Conservation (phyloP, 1,140 invertebrate genomes). For the Drosophila aff. region DNA sequence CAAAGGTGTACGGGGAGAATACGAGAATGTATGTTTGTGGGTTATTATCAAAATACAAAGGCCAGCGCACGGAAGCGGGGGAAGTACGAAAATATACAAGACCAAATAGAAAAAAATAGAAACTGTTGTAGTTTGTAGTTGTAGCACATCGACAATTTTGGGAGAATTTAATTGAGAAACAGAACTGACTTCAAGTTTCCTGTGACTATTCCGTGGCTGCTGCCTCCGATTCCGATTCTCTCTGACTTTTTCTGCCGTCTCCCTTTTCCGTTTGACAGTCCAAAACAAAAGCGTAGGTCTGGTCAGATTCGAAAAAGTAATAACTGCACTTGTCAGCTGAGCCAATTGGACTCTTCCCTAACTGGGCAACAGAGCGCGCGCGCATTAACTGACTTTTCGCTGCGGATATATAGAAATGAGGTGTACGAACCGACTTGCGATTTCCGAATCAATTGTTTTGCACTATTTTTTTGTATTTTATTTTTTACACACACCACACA, state of each 20-base stretch:
- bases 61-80: not conserved
- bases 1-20: slow-evolving; percentile 13
- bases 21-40: not conserved
- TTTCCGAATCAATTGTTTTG: slow-evolving; percentile 39
- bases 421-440: slow-evolving; percentile 40
- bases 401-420: slow-evolving; percentile 43
- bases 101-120: not conserved
- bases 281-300: slow-evolving; percentile 4
- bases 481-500: slow-evolving; percentile 12
- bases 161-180: slow-evolving; percentile 20
- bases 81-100: not conserved
- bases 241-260: not conserved
- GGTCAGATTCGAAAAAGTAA: slow-evolving; percentile 11
- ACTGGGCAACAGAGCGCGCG: slow-evolving; percentile 51
- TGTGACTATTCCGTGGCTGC: not conserved
- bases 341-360: slow-evolving; percentile 32
- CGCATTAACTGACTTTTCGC: slow-evolving; percentile 36
- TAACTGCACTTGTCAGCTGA: slow-evolving; percentile 62
- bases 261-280: slow-evolving; percentile 11
- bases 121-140: too few relatives aligned
- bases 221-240: not conserved
- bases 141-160: not conserved
- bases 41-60: slow-evolving; percentile 6
- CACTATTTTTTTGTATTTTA: slow-evolving; percentile 11
- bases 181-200: not conserved